Conservation (phyloP, 2,888 invertebrate species). For the Iphiclides podalirius region DNA sequence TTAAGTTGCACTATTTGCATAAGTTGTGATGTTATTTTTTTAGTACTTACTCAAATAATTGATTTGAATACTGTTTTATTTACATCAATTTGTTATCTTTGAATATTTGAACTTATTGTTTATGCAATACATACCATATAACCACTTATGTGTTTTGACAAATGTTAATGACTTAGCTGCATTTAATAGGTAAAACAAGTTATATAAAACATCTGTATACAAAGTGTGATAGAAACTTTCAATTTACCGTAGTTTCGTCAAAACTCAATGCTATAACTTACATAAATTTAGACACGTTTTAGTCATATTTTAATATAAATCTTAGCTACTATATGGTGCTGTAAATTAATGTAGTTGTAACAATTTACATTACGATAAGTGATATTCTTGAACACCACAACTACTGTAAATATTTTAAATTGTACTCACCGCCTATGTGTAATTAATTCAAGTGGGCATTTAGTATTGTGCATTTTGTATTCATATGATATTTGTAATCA, state of each 20-base stretch:
- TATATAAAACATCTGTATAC: too few relatives aligned
- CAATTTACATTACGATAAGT: constrained; percentile 13
- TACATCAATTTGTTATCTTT: neutral
- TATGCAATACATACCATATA: neutral
- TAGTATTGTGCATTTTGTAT: constrained; percentile 16
- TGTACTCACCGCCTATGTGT: constrained; percentile 11
- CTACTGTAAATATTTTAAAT: constrained; percentile 12
- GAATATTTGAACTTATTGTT: constrained; percentile 1
- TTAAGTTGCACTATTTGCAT: constrained; percentile 16
- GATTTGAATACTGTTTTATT: neutral
- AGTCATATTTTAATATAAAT: constrained; percentile 8
- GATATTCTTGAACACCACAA: constrained; percentile 12
- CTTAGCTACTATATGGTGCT: constrained; percentile 21
- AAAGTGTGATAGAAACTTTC: too few relatives aligned
- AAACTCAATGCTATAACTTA: too few relatives aligned
- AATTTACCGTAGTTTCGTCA: too few relatives aligned
- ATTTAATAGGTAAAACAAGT: neutral
- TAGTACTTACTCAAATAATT: constrained; percentile 2
- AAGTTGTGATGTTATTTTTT: constrained; percentile 10
- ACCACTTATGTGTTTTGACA: neutral
- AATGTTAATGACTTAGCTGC: neutral
- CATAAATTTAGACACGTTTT: neutral
- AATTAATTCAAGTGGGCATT: neutral
- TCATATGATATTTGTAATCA: constrained; percentile 21
- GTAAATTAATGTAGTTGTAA: constrained; percentile 20